phyloP scores from a whole-genome alignment of 2,888 invertebrate genomes.

The Catocala sponsa region DNA sequence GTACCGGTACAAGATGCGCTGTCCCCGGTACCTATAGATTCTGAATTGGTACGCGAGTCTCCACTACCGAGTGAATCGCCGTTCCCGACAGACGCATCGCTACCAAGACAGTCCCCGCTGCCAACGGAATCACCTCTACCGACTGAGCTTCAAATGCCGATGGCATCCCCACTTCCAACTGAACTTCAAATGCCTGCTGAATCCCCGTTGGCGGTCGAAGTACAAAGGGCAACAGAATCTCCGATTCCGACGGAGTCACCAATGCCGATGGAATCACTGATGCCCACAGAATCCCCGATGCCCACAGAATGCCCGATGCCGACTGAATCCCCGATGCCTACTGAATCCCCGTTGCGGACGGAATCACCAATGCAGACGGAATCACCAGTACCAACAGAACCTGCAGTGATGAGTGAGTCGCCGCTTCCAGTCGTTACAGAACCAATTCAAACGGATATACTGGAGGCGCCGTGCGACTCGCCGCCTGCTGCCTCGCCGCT shows the following conservation, averaged over 20 bases:
- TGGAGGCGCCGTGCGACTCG: slow-evolving; percentile 5
- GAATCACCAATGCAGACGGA: slow-evolving; percentile 40
- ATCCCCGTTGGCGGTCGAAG: slow-evolving; percentile 42
- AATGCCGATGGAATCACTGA: slow-evolving; percentile 30
- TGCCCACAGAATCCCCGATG: slow-evolving; percentile 29
- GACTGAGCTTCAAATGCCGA: slow-evolving; percentile 38
- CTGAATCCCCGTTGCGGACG: slow-evolving; percentile 25
- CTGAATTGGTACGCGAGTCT: slow-evolving; percentile 44
- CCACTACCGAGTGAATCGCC: slow-evolving; percentile 46
- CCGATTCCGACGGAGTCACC: slow-evolving; percentile 43
- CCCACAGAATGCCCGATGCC: slow-evolving; percentile 48
- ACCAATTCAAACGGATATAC: slow-evolving; percentile 12
- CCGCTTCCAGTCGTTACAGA: slow-evolving; percentile 31
- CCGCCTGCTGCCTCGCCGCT: slow-evolving; percentile 36
- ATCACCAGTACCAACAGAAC: slow-evolving; percentile 43
- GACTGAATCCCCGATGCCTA: slow-evolving; percentile 40
- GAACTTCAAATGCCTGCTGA: slow-evolving; percentile 40
- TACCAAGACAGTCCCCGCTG: slow-evolving; percentile 46
- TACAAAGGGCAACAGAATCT: slow-evolving; percentile 45
- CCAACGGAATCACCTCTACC: slow-evolving; percentile 46
- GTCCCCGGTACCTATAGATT: slow-evolving; percentile 45
- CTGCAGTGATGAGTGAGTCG: slow-evolving; percentile 48
- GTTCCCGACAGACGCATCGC: slow-evolving; percentile 37
- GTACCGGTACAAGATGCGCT: slow-evolving; percentile 35
- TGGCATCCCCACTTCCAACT: slow-evolving; percentile 25